Conservation (phyloP, 2,113 vertebrate species). For the Scomber colias region DNA sequence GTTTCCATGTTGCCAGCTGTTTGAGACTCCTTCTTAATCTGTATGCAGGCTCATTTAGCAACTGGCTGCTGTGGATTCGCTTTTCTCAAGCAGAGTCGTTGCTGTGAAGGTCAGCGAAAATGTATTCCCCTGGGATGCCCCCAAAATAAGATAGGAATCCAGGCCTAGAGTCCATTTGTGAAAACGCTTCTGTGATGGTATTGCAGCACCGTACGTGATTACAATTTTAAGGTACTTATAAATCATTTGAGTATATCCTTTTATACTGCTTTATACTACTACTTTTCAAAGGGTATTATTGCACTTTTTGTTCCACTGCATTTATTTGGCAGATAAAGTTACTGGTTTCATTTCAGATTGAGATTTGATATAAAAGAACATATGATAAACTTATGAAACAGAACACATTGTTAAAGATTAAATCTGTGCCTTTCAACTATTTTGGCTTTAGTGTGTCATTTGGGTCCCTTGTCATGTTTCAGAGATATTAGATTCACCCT, state of each 20-base stretch:
- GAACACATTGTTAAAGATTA: too few species aligned
- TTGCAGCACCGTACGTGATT: too few species aligned
- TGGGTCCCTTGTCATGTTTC: too few species aligned
- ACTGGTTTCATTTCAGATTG: not conserved
- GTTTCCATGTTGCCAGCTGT: slow-evolving; percentile 51
- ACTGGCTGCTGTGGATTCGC: slow-evolving; percentile 37
- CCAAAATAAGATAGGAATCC: not conserved
- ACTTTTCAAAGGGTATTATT: too few species aligned
- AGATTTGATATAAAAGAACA: too few species aligned
- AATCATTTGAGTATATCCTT: too few species aligned
- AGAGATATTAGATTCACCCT: too few species aligned
- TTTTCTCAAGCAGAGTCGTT: slow-evolving; percentile 27
- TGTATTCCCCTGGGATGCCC: slow-evolving; percentile 5
- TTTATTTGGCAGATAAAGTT: not conserved
- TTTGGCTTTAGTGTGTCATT: too few species aligned
- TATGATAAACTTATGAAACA: too few species aligned
- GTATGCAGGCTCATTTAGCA: slow-evolving; percentile 40
- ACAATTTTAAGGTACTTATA: too few species aligned
- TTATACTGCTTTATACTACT: too few species aligned
- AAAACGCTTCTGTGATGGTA: not conserved
- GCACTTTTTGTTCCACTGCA: not conserved
- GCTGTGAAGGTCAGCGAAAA: slow-evolving; percentile 47
- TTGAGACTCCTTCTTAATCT: slow-evolving; percentile 53
- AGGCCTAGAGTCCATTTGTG: not conserved
- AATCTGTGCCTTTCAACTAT: too few species aligned